phyloP scores from a whole-genome alignment of 35 echinoderm and acorn worm genomes.

The Heliocidaris tuberculata region DNA sequence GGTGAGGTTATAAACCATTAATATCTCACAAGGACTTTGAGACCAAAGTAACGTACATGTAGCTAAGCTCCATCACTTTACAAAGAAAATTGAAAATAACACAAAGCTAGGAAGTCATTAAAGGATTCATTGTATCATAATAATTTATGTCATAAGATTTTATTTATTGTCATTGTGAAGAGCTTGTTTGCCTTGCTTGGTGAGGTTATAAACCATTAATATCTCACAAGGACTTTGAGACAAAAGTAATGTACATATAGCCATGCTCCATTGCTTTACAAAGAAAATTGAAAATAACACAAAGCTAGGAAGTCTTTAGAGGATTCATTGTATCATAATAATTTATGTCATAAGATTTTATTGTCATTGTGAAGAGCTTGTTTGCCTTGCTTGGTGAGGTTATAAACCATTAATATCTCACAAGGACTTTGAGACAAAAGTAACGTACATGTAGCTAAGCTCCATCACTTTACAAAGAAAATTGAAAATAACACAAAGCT shows the following conservation, averaged over 20 bases:
- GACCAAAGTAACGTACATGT: conserved; percentile 52
- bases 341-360: too few relatives aligned
- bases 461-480: conserved; percentile 56
- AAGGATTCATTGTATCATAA: neutral
- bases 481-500: neutral
- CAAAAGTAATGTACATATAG: too few relatives aligned
- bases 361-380: neutral
- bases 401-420: conserved; percentile 56
- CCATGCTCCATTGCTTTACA: too few relatives aligned
- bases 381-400: conserved; percentile 48
- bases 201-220: too few relatives aligned
- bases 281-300: too few relatives aligned
- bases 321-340: too few relatives aligned
- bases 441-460: conserved; percentile 59
- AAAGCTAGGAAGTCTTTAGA: too few relatives aligned
- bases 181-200: too few relatives aligned
- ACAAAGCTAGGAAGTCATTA: neutral
- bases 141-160: neutral
- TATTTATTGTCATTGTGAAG: neutral
- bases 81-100: conserved; percentile 15
- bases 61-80: conserved; percentile 65
- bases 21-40: conserved; percentile 65
- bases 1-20: conserved; percentile 48
- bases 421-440: conserved; percentile 56
- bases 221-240: too few relatives aligned